Conservation (phyloP, 1,140 invertebrate genomes). For the Holotrichia oblita region DNA sequence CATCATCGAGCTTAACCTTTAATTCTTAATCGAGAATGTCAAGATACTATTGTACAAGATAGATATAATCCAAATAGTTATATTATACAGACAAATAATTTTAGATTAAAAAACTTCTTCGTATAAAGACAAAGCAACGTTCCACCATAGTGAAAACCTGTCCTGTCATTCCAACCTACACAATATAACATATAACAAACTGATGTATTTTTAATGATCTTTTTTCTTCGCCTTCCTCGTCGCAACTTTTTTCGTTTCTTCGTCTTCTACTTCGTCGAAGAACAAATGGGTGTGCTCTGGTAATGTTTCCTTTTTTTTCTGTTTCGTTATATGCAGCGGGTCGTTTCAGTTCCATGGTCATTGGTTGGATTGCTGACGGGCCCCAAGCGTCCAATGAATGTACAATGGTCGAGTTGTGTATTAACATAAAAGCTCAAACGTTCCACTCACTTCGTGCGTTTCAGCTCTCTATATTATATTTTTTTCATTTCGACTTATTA, state of each 20-base stretch:
- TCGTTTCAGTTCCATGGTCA: conserved; percentile 40
- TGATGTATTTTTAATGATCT: conserved; percentile 41
- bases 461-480: too few relatives aligned
- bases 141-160: conserved; percentile 4
- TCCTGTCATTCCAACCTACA: neutral
- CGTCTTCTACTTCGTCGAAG: conserved; percentile 7
- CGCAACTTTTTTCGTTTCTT: conserved; percentile 1
- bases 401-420: neutral
- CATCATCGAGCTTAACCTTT: too few relatives aligned
- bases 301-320: conserved; percentile 46
- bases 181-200: conserved; percentile 28
- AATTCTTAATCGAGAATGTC: too few relatives aligned
- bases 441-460: neutral
- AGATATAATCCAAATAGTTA: too few relatives aligned
- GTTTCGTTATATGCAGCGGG: conserved; percentile 42
- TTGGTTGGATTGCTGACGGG: conserved; percentile 32
- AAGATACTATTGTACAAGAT: too few relatives aligned
- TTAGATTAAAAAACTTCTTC: too few relatives aligned
- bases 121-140: neutral
- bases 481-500: too few relatives aligned
- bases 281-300: conserved; percentile 51
- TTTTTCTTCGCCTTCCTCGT: neutral
- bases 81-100: too few relatives aligned
- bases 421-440: conserved; percentile 21
- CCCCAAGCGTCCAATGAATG: conserved; percentile 34